These are phyloP conservation scores for Scolopax rusticola DNA, from an alignment of 2,797 vertebrate species.

Conservation along the genomic window DNA sequence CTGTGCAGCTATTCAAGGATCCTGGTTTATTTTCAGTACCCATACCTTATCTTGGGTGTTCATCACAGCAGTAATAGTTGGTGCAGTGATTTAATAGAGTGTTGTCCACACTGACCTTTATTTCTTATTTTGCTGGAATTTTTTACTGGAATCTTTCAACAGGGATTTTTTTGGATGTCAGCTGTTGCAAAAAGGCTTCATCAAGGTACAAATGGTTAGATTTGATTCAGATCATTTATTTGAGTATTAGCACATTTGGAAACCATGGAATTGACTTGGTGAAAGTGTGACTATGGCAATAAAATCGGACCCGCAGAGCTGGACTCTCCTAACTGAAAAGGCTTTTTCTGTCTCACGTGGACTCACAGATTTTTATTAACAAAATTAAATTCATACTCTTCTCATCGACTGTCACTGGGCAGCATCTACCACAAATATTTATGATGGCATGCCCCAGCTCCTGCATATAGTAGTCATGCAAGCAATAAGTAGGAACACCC, in stretches of 20 bases:
- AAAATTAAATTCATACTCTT: neutral
- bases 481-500: neutral
- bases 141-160: neutral
- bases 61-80: neutral
- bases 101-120: neutral
- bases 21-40: constrained; percentile 31
- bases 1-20: neutral
- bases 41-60: neutral
- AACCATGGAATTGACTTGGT: neutral
- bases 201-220: neutral
- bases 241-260: neutral
- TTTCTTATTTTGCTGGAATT: neutral
- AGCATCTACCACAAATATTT: neutral
- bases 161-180: neutral
- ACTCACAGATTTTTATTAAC: neutral
- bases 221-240: neutral
- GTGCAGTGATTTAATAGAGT: neutral
- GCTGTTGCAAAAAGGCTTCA: neutral
- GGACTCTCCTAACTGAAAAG: neutral
- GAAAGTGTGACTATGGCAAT: neutral
- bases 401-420: neutral
- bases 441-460: neutral
- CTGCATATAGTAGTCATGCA: neutral
- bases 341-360: neutral
- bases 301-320: neutral